Evolutionary conservation across 2,797 vertebrate genomes (phyloP), one percentile per base, ranked within the genome.

Genomic region (Cottoperca gobio): DNA sequence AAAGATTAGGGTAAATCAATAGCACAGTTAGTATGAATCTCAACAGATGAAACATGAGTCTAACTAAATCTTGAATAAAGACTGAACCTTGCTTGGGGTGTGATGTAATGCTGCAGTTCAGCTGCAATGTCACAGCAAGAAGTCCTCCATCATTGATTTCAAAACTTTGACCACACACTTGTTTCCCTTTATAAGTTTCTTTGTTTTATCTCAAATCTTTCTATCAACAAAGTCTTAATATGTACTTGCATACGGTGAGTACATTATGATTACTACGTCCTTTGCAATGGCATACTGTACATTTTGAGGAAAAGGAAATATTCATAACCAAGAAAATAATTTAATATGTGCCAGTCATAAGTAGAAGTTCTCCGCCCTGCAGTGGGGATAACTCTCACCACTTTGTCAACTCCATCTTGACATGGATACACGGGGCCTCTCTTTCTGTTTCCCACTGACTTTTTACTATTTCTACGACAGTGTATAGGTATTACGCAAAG

Each of bases 401-500:
- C 71, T 82, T 67, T 66, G 60, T 54, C 11, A 24, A 46, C 60
- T 52, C 53, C 45, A 64, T 78, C 21, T 68, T 62, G 60, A 59
- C 60, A 70, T 40, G 28, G n/a, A 82, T 13, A 78, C 33, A 4
- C 57, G 60, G 37, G 70, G 50, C 57, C 64, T 61, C 63, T 37
- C 57, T 69, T 53, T 78, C 26, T n/a, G 21, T 80, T 80, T 82
- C 66, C 52, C 63, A 67, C 59, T 31, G 23, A 65, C 45, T 68
- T 83, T 78, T 68, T 23, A 46, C 49, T 59, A 21, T 53, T 59
- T 74, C 53, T 55, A 76, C 39, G 26, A 49, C 35, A 69, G 67
- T 35, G 40, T 73, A 72, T 50, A 77, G 71, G 64, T 78, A 82
- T 85, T 86, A 75, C 11, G 21, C 71, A 87, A 88, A 49, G 62